These are phyloP conservation scores for Tipula helvola DNA, from an alignment of 2,888 invertebrate species.

Conservation along the genomic window DNA sequence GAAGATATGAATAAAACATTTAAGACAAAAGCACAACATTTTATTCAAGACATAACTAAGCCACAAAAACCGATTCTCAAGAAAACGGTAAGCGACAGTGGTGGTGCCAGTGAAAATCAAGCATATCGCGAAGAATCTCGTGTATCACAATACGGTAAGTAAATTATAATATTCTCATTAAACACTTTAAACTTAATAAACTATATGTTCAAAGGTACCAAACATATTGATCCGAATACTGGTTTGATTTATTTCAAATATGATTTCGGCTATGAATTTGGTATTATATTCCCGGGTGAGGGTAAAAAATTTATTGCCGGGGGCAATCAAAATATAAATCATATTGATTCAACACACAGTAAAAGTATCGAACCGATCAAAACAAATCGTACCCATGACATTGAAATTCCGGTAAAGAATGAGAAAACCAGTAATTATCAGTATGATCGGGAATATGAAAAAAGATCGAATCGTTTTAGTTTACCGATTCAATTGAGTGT, in stretches of 20 bases:
- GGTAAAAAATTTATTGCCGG: conserved; percentile 39
- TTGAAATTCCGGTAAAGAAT: conserved; percentile 55
- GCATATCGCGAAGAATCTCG: conserved; percentile 58
- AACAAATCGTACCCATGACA: conserved; percentile 43
- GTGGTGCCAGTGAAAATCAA: conserved; percentile 38
- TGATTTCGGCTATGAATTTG: conserved; percentile 69
- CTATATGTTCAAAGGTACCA: conserved; percentile 42
- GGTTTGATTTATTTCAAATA: conserved; percentile 71
- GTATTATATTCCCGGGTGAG: conserved; percentile 56
- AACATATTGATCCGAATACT: conserved; percentile 62
- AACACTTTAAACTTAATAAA: not conserved
- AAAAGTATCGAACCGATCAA: conserved; percentile 23
- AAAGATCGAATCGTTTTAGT: conserved; percentile 30
- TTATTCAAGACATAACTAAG: conserved; percentile 48
- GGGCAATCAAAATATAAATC: conserved; percentile 14
- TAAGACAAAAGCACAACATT: conserved; percentile 54
- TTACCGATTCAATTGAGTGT: conserved; percentile 33
- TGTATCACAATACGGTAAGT: conserved; percentile 57
- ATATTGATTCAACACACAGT: conserved; percentile 11
- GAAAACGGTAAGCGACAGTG: conserved; percentile 35
- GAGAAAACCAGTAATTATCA: conserved; percentile 40
- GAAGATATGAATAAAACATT: conserved; percentile 53
- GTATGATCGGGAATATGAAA: conserved; percentile 24
- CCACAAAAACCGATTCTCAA: conserved; percentile 37
- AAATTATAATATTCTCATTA: not conserved